Evolutionary conservation across 2,113 vertebrate species (phyloP), one percentile per base, ranked within the genome.

Genomic region (Motacilla alba): DNA sequence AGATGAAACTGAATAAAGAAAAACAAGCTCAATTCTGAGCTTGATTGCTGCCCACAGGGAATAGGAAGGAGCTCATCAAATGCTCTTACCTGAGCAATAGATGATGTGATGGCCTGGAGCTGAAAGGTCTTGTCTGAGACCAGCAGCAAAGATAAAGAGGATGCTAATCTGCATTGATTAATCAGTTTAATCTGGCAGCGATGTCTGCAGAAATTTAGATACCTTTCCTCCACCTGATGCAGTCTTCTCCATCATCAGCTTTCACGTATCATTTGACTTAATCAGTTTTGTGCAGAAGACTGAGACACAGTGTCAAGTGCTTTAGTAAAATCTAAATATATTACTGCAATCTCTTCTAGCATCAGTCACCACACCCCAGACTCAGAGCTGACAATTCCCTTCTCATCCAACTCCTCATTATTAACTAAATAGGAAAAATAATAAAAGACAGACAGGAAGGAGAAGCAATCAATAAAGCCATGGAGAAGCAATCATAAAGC

Each of bases 1-100:
- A 75, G 74, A 78, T 79, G 60, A 92, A 92, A 89, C 28, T 31
- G 56, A 77, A 79, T 64, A 68, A 89, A 94, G 73, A 59, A 78
- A 87, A 92, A 60, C 15, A 50, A 91, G 66, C 47, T 92, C 5
- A 0, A 13, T 72, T 82, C 41, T 46, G 52, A 87, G 69, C 33
- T 10, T 93, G 90, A 95, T 91, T 90, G 72, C 88, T 94, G 83
- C 76, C 87, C 79, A 59, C 63, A 8, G 79, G 85, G 92, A 87
- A 59, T 1, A 2, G 55, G 55, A 81, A 37, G 35, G 63, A 85
- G 59, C 79, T 92, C 85, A 93, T 94, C 93, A 93, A 52, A 43
- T 14, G 50, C 78, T 77, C 72, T 96, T 64, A 77, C 67, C 63
- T 88, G 41, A 60, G 46, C 59, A 77, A 56, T 4, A 62, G 67